Evolutionary conservation across 2,113 vertebrate species (phyloP).

Genomic region (Pteropus alecto): DNA sequence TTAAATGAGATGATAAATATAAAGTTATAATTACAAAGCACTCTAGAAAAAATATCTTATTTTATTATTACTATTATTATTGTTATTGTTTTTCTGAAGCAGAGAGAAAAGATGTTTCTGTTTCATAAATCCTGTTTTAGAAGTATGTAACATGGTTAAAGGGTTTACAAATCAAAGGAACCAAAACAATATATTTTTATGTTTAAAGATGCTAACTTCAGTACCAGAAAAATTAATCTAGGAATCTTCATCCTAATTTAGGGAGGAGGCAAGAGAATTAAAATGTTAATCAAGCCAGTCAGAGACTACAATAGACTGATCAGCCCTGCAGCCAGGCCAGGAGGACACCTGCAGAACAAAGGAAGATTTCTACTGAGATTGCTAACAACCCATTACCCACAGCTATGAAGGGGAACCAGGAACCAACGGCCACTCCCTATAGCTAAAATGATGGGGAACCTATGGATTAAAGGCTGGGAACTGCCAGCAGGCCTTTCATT

Average conservation of each 20-base stretch:
- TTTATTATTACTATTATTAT: background rate
- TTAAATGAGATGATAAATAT: background rate
- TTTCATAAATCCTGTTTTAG: background rate
- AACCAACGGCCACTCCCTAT: too few species aligned
- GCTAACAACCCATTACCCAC: too few species aligned
- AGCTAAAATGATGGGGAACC: too few species aligned
- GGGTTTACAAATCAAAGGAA: slow-evolving; percentile 13
- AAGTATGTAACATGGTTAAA: background rate
- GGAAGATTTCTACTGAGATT: too few species aligned
- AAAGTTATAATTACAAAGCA: background rate
- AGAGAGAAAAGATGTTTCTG: background rate
- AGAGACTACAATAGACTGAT: too few species aligned
- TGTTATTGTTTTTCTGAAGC: background rate
- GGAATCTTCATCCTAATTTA: background rate
- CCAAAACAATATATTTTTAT: background rate
- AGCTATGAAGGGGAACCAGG: too few species aligned
- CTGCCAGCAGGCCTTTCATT: too few species aligned
- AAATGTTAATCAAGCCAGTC: too few species aligned
- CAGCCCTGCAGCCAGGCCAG: too few species aligned
- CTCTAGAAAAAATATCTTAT: background rate
- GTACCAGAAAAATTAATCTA: background rate
- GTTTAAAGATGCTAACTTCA: background rate
- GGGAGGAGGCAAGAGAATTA: too few species aligned
- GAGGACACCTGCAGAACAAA: too few species aligned
- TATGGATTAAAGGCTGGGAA: too few species aligned